A percentile compares a stretch with the other conserved stretches of the same genome.
Evolutionary conservation across 2,888 invertebrate species (phyloP).

Genomic region (Eulithis testata): DNA sequence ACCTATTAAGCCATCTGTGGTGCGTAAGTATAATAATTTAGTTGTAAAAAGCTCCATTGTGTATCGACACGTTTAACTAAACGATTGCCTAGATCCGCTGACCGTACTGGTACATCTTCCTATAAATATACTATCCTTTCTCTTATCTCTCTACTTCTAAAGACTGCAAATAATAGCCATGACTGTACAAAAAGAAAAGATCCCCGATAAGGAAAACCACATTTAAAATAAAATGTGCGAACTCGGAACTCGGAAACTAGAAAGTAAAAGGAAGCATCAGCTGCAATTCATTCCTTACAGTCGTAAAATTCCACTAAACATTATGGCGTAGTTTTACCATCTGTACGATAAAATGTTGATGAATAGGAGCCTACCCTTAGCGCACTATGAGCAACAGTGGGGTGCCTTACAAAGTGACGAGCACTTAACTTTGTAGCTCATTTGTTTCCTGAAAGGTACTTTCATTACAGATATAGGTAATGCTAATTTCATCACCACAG

Average conservation of each 20-base stretch:
- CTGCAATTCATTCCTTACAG: constrained; percentile 18
- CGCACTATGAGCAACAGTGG: constrained; percentile 5
- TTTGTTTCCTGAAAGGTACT: neutral
- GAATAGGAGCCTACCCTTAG: constrained; percentile 8
- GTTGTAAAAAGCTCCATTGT: too few relatives aligned
- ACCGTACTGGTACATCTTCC: too few relatives aligned
- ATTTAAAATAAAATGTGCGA: neutral
- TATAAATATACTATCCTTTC: too few relatives aligned
- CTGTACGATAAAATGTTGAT: constrained; percentile 18
- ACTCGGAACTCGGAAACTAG: constrained; percentile 2
- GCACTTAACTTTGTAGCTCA: constrained; percentile 3
- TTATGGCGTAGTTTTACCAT: constrained; percentile 18
- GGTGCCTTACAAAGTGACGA: neutral
- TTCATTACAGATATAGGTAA: neutral
- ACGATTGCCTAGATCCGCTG: too few relatives aligned
- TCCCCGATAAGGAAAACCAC: constrained; percentile 13
- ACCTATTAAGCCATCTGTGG: too few relatives aligned
- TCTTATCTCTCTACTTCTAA: too few relatives aligned
- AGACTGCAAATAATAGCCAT: neutral
- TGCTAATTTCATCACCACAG: neutral
- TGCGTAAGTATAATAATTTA: too few relatives aligned
- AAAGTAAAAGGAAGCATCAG: constrained; percentile 17
- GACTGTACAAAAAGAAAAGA: neutral
- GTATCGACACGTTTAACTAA: too few relatives aligned
- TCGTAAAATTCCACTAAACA: constrained; percentile 19